These are phyloP conservation scores for Rhea pennata DNA, from an alignment of 2,113 vertebrate species.

Conservation along the genomic window DNA sequence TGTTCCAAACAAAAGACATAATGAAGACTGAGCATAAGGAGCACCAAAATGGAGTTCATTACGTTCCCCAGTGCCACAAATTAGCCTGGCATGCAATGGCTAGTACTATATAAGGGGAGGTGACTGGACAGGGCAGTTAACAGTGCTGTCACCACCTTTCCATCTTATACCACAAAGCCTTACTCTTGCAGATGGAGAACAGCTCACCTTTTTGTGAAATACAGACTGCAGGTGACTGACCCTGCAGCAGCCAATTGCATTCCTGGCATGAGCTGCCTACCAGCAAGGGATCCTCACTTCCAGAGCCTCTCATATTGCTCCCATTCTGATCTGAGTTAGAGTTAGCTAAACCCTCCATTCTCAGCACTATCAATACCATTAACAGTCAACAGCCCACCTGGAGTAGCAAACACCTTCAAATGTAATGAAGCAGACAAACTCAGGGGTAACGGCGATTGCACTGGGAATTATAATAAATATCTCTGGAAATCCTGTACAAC, in stretches of 20 bases:
- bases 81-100: background rate
- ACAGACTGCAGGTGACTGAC: background rate
- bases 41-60: background rate
- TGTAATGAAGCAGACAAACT: background rate
- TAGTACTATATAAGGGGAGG: background rate
- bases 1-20: background rate
- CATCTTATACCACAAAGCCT: background rate
- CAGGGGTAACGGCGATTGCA: background rate
- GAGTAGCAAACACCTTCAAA: background rate
- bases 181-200: background rate
- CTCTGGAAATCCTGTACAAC: background rate
- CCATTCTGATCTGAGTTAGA: background rate
- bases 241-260: background rate
- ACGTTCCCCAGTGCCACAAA: background rate
- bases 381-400: background rate
- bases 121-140: background rate
- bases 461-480: background rate
- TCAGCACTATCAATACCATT: background rate
- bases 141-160: background rate
- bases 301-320: background rate
- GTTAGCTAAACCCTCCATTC: background rate
- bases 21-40: background rate
- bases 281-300: fast-evolving
- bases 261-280: background rate
- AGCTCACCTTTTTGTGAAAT: background rate